Base-by-base conservation (phyloP, 2,797 vertebrate genomes). In the Poeciliopsis infans region DNA sequence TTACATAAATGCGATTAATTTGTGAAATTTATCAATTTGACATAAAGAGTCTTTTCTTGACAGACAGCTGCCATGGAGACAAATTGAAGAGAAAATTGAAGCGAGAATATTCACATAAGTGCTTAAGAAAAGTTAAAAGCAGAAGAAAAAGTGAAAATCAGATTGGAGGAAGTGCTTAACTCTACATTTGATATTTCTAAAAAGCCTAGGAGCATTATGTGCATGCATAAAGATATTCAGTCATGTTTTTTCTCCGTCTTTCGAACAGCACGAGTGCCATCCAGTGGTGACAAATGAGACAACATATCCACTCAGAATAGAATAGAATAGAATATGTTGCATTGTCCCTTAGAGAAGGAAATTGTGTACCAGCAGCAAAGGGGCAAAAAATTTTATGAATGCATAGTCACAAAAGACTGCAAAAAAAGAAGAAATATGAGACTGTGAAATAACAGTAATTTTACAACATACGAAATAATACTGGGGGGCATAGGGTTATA, bases 221-320 rank as follows among this genome's bases (percentile, higher is more conserved):
- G 3, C 36, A 36, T 66, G 20, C 36, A 39, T 23, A 7, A 8
- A 41, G 8, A 11, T 25, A 20, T 41, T 6, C 39, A 13, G 36
- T 23, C 33, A 36, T 64, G 33, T 23, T 66, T 41, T 11, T 76
- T 64, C 1, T 25, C n/a, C 73, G 72, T 78, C 18, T 80, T 81
- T 61, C 45, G 23, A 31, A 72, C 49, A 66, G 71, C 88, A 64
- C 43, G 82, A 90, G 85, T 85, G 85, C 86, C 13, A 82, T 85
- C 92, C 51, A 88, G 88, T 89, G 93, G 92, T 69, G 15, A 79
- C 7, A 1, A 0, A 2, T 75, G 81, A 80, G 12, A 91, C 13
- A 79, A 69, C 86, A 87, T 13, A 47, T 25, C 64, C 36, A 70
- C 0, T 36, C 55, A 12, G 18, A 66, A 66, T 36, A 11, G 46